Evolutionary conservation across 2,888 invertebrate species (phyloP).

Genomic region (Agrochola lota): DNA sequence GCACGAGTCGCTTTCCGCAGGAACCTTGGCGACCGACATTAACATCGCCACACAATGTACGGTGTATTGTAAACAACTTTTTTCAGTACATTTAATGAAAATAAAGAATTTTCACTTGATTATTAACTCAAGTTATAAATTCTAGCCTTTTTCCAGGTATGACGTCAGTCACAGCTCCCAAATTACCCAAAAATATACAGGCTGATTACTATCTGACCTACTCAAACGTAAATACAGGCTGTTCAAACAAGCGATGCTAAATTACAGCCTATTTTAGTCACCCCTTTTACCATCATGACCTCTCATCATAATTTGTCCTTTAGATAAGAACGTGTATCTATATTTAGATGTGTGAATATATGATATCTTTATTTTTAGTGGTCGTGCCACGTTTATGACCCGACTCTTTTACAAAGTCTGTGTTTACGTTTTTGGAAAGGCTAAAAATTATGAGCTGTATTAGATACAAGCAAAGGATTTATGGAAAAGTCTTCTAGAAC

Average conservation of each 20-base stretch:
- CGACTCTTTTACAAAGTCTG: slow-evolving; percentile 6
- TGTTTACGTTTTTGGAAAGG: slow-evolving; percentile 34
- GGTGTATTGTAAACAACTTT: slow-evolving; percentile 67
- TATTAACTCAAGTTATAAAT: neutral
- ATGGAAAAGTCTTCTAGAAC: slow-evolving; percentile 2
- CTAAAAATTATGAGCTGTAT: neutral
- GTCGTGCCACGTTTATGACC: slow-evolving; percentile 27
- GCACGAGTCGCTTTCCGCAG: slow-evolving; percentile 63
- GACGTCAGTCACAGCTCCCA: neutral
- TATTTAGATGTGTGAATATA: slow-evolving; percentile 48
- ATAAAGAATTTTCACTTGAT: neutral
- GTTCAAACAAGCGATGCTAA: slow-evolving; percentile 36
- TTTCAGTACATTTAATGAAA: slow-evolving; percentile 45
- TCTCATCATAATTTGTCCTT: slow-evolving; percentile 61
- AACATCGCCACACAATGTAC: slow-evolving; percentile 51
- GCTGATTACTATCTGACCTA: slow-evolving; percentile 14
- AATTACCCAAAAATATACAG: slow-evolving; percentile 31
- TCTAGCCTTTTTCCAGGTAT: neutral
- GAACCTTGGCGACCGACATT: slow-evolving; percentile 75
- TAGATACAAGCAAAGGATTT: neutral
- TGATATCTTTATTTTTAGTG: slow-evolving; percentile 52
- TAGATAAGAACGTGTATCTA: slow-evolving; percentile 56
- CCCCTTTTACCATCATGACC: slow-evolving; percentile 57
- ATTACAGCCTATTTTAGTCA: slow-evolving; percentile 53
- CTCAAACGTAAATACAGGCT: slow-evolving; percentile 24